A percentile compares a stretch with the other conserved stretches of the same genome.
Evolutionary conservation across 2,113 vertebrate species (phyloP).

Genomic region (Colius striatus): DNA sequence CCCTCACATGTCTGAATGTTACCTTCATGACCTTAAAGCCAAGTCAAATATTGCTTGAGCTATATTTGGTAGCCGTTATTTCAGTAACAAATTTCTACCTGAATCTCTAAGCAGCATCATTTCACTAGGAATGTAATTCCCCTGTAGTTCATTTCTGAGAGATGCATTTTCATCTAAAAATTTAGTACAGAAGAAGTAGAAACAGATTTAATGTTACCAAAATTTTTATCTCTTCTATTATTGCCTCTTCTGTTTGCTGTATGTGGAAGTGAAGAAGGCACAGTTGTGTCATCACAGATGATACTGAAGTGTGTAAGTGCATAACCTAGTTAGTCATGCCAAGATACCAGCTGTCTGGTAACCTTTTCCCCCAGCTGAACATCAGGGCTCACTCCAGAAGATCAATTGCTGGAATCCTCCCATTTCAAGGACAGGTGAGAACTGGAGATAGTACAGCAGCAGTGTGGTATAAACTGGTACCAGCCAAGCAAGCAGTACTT

Average conservation of each 20-base stretch:
- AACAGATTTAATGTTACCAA: not conserved
- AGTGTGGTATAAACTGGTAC: not conserved
- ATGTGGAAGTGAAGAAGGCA: not conserved
- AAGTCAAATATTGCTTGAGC: not conserved
- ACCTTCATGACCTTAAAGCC: not conserved
- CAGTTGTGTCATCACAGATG: not conserved
- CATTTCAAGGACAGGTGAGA: not conserved
- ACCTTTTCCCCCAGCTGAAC: not conserved
- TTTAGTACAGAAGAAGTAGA: not conserved
- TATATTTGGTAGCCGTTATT: slow-evolving; percentile 19
- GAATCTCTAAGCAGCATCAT: not conserved
- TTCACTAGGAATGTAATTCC: not conserved
- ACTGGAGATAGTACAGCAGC: not conserved
- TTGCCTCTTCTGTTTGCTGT: not conserved
- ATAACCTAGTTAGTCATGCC: slow-evolving; percentile 16
- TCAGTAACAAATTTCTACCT: not conserved
- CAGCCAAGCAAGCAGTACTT: not conserved
- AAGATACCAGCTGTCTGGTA: not conserved
- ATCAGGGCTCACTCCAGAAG: not conserved
- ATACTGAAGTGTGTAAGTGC: not conserved
- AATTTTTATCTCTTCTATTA: not conserved
- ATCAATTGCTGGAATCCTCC: not conserved
- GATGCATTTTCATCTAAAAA: not conserved
- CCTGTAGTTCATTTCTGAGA: not conserved
- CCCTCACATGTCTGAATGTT: not conserved